A percentile compares a stretch with the other conserved stretches of the same genome.
phyloP scores from a whole-genome alignment of 2,113 vertebrate species.

The Phasianus colchicus region DNA sequence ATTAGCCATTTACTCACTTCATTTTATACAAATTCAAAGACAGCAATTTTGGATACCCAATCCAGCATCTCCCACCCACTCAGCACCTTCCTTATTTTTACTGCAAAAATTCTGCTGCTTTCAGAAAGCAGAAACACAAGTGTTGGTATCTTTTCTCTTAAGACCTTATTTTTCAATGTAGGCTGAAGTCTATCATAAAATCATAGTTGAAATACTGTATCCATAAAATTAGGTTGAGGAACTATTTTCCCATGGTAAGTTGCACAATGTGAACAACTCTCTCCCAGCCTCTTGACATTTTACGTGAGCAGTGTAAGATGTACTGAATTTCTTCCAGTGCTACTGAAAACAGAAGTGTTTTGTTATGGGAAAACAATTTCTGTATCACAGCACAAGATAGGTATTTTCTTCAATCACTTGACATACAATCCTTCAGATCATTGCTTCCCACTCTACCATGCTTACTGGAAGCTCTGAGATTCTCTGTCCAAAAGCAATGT shows the following conservation, averaged over 20 bases:
- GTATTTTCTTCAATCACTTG: neutral
- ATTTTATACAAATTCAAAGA: neutral
- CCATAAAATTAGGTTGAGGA: neutral
- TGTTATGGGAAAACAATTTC: neutral
- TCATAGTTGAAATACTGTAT: neutral
- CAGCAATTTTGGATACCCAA: accelerated
- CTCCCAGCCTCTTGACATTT: neutral
- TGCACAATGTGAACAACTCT: neutral
- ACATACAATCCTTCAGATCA: neutral
- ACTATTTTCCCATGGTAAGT: neutral
- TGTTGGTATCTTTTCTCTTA: neutral
- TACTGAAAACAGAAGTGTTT: neutral
- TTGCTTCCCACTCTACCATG: neutral
- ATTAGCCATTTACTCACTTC: neutral
- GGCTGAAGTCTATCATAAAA: neutral
- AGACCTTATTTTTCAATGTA: neutral
- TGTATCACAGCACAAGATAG: neutral
- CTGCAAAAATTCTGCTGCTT: neutral
- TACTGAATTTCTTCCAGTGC: neutral
- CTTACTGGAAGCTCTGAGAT: neutral
- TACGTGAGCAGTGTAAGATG: neutral
- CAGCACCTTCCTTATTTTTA: neutral
- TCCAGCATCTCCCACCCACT: neutral
- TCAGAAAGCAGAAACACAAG: neutral
- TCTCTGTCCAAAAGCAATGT: neutral